These are phyloP conservation scores for Aporrectodea caliginosa DNA, from an alignment of 1,140 invertebrate genomes.

Conservation along the genomic window DNA sequence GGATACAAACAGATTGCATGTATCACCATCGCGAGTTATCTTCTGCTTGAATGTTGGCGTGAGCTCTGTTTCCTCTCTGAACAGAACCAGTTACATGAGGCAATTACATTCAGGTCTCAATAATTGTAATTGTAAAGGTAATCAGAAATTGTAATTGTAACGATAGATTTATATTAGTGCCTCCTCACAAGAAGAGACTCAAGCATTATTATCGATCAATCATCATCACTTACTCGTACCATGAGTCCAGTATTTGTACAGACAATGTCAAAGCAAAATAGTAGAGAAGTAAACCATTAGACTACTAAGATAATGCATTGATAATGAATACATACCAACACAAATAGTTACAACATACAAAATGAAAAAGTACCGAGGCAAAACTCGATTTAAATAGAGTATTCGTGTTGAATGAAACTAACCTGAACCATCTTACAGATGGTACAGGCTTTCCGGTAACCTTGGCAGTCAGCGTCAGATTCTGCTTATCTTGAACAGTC, in stretches of 20 bases:
- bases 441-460: constrained; percentile 47
- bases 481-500: constrained; percentile 23
- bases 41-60: constrained; percentile 19
- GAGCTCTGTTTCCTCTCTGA: constrained; percentile 19
- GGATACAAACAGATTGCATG: neutral
- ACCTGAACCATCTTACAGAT: constrained; percentile 49
- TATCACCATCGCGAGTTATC: neutral
- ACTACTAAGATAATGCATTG: neutral
- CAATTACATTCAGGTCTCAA: neutral
- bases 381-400: neutral
- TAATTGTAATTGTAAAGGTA: too few relatives aligned
- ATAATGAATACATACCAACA: neutral
- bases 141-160: too few relatives aligned
- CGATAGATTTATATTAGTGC: too few relatives aligned
- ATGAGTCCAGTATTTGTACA: too few relatives aligned
- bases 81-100: neutral
- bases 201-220: too few relatives aligned
- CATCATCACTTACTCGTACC: too few relatives aligned
- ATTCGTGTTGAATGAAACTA: too few relatives aligned
- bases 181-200: too few relatives aligned
- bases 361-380: neutral
- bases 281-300: neutral
- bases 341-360: constrained; percentile 1
- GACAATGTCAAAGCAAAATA: too few relatives aligned
- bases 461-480: constrained; percentile 25